phyloP scores from a whole-genome alignment of 2,888 invertebrate genomes.

The Pristionchus arcanus region DNA sequence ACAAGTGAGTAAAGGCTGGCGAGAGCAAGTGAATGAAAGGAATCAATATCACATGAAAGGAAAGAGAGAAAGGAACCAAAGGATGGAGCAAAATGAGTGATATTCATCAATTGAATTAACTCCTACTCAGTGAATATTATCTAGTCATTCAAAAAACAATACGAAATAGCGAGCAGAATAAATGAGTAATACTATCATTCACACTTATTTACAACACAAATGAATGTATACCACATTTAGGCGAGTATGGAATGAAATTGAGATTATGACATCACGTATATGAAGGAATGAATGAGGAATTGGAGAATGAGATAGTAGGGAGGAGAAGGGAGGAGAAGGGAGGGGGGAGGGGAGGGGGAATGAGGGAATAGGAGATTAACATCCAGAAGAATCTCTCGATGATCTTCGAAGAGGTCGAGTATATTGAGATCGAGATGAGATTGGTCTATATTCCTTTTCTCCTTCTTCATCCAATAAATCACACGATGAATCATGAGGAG shows the following conservation, averaged over 20 bases:
- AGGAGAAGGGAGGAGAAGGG: neutral
- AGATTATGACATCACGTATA: slow-evolving; percentile 34
- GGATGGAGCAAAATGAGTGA: slow-evolving; percentile 9
- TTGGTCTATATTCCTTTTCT: neutral
- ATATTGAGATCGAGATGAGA: slow-evolving; percentile 45
- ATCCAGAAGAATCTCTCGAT: slow-evolving; percentile 6
- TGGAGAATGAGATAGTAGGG: neutral
- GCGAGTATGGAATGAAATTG: slow-evolving; percentile 30
- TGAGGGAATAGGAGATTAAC: neutral
- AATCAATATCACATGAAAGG: slow-evolving; percentile 38
- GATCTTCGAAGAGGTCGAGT: neutral
- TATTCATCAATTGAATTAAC: slow-evolving; percentile 28
- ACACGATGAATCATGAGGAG: neutral
- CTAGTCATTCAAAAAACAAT: slow-evolving; percentile 7
- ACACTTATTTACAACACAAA: slow-evolving; percentile 44
- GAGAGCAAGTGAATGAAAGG: slow-evolving; percentile 20
- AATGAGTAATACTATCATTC: neutral
- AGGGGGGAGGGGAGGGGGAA: neutral
- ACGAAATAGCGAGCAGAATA: neutral
- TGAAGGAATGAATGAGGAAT: neutral
- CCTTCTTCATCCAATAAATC: neutral
- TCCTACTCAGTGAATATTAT: slow-evolving; percentile 9
- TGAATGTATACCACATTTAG: slow-evolving; percentile 34
- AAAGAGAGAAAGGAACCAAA: neutral
- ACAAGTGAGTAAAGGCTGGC: slow-evolving; percentile 37